phyloP scores from a whole-genome alignment of 2,888 invertebrate genomes.

The Dioctria linearis region DNA sequence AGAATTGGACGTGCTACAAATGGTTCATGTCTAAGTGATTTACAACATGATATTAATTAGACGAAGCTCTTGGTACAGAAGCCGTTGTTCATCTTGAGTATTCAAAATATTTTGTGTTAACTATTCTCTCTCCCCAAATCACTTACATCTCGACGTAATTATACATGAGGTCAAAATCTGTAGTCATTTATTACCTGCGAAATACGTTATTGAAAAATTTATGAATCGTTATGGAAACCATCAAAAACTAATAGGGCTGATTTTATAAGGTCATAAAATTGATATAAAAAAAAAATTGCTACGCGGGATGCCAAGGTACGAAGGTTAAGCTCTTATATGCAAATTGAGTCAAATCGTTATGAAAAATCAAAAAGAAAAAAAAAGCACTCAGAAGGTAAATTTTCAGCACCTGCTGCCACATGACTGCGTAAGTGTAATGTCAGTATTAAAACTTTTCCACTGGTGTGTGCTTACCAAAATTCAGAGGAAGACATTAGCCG shows the following conservation, averaged over 20 bases:
- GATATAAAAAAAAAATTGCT: background rate
- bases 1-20: slow-evolving; percentile 19
- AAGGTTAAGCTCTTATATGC: slow-evolving; percentile 43
- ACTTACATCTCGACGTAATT: background rate
- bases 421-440: slow-evolving; percentile 29
- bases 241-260: slow-evolving; percentile 24
- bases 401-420: slow-evolving; percentile 42
- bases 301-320: background rate
- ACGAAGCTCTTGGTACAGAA: background rate
- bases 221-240: slow-evolving; percentile 22
- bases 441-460: slow-evolving; percentile 1
- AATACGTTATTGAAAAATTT: slow-evolving; percentile 16
- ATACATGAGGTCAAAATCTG: background rate
- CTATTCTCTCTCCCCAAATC: no score
- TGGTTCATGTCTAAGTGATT: slow-evolving; percentile 35
- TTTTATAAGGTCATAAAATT: slow-evolving; percentile 38
- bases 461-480: background rate
- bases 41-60: slow-evolving; percentile 17
- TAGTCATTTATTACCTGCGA: background rate
- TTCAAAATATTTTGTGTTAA: background rate
- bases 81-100: background rate
- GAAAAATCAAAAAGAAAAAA: background rate
- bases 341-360: slow-evolving; percentile 25
- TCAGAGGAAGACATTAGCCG: slow-evolving; percentile 35
- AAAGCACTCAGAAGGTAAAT: slow-evolving; percentile 22